Conservation (phyloP, 1,140 invertebrate genomes). For the Bombus sylvicola region DNA sequence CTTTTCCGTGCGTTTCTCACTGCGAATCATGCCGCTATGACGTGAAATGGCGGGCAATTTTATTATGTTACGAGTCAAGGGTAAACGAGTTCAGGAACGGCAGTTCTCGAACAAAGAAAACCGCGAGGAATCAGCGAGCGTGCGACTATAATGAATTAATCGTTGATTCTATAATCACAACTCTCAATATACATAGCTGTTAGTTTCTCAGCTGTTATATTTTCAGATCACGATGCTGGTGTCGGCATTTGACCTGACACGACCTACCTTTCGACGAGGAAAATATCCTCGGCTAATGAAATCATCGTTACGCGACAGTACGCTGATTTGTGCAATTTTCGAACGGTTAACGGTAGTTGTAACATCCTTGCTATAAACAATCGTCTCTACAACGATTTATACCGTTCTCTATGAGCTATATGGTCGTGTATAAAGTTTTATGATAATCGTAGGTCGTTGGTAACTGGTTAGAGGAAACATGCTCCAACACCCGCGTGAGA, state of each 20-base stretch:
- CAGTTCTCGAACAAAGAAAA: background rate
- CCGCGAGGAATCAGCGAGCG: background rate
- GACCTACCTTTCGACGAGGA: slow-evolving; percentile 17
- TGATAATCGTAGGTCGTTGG: background rate
- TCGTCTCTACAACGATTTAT: background rate
- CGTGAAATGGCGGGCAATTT: no score
- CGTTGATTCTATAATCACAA: slow-evolving; percentile 7
- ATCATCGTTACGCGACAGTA: slow-evolving; percentile 1
- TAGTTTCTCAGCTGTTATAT: background rate
- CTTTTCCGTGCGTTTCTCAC: background rate
- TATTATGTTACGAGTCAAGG: background rate
- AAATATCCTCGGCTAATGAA: slow-evolving; percentile 9
- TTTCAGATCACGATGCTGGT: slow-evolving; percentile 8
- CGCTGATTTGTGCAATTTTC: background rate
- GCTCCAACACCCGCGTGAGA: background rate
- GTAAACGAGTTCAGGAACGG: background rate
- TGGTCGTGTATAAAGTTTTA: background rate
- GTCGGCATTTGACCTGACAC: background rate
- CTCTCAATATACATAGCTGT: background rate
- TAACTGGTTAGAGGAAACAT: background rate
- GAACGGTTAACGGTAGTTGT: background rate
- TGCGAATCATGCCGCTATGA: no score
- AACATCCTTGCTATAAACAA: background rate
- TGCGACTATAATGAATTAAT: background rate
- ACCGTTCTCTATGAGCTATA: background rate